Evolutionary conservation across 2,797 vertebrate species (phyloP), one percentile per base, ranked within the genome.

Genomic region (Eulemur coronatus): DNA sequence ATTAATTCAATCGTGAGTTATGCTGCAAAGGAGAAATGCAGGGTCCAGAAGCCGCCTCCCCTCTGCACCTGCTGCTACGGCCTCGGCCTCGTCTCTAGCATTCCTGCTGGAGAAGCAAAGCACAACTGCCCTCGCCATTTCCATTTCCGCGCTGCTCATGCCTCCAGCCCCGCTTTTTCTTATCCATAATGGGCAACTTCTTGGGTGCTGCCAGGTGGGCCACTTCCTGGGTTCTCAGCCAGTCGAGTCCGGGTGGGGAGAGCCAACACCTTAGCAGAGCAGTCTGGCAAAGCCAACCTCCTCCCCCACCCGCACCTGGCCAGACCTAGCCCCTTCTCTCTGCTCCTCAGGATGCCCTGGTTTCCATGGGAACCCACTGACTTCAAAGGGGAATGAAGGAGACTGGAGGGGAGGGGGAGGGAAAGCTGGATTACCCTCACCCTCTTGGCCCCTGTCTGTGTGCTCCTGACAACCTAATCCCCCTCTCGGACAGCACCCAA

Each of bases 281-380:
- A 28, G 33, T 33, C 93, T 95, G 0, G 48, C 87, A 90, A 86
- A 93, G 70, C 67, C 22, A 8, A 18, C 92, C 84, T 92, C 92
- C 95, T 92, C 86, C 82, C 55, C 79, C 50, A 57, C 86, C 15
- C 3, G 14, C 93, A 97, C 97, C 98, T 97, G 97, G 97, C 93
- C 89, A 61, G 85, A 86, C 86, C 75, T 15, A 48, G 84, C 94
- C 96, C 96, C 93, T 67, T 95, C 87, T 92, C 93, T 95, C 94
- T 57, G 67, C 95, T 97, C 97, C 96, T 94, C 94, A 97, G 96
- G 97, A 98, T 92, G 91, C 65, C 92, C 26, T 7, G 22, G 98
- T 98, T 98, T 98, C 98, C 98, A 98, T 98, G 97, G 98, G 96
- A 98, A 98, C 97, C 91, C 95, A 96, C 95, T 95, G 87, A 98